Evolutionary conservation across 2,888 invertebrate genomes (phyloP), one percentile per base, ranked within the genome.

Genomic region (Dilophus febrilis): DNA sequence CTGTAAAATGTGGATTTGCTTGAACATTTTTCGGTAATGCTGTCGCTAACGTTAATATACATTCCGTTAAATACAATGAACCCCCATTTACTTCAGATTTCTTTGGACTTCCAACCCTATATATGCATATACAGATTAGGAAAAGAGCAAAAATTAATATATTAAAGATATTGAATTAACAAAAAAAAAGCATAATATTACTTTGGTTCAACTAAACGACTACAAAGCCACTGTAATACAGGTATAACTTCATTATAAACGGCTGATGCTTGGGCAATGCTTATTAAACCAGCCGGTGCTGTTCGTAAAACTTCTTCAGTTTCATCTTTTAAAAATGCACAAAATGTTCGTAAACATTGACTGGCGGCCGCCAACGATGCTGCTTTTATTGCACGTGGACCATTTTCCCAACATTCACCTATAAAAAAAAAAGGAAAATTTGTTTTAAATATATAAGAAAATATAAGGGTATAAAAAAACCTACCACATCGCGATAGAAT

Each of bases 181-280:
- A 27, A 4, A 18, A 10, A 4, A 33, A n/a, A 37, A 28, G 13
- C 10, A 22, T 57, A 65, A 65, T 60, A 83, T 82, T 72, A 65
- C 58, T 82, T 81, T 7, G 81, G 79, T 58, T 85, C 85, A 44
- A 85, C 77, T 17, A 91, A 65, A 51, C 86, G 76, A 53, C 86
- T 80, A 59, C 85, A 86, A 35, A 90, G 70, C 59, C 86, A 87
- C 55, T 87, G 87, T 64, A 87, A 79, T 40, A 87, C 86, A 0
- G 87, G 87, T 45, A 90, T 80, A 2, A 86, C 83, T 64, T 91
- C 90, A 53, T 86, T 86, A 59, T 86, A 87, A 50, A 85, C 85
- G 8, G 85, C 80, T 1, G 83, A 81, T 1, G 84, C 84, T 57
- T 54, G 67, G 48, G 59, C 68, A 54, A 50, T 68, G 3, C 59